Conservation (phyloP, 30 jellyfish, hydroid and myxozoan genomes). For the Morbakka virulenta region DNA sequence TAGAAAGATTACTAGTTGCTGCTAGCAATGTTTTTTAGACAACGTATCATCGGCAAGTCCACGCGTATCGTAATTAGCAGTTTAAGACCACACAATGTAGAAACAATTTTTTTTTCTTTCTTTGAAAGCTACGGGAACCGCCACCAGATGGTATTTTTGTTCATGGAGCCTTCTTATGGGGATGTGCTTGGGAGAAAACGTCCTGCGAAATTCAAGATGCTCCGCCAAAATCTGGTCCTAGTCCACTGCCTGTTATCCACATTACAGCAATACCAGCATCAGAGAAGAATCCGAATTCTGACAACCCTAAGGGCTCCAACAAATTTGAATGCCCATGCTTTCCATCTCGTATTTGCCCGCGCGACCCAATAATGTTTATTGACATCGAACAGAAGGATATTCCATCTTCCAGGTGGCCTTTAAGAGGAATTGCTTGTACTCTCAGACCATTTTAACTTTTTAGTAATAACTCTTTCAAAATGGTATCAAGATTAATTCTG, state of each 20-base stretch:
- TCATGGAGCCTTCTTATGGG: slow-evolving; percentile 74
- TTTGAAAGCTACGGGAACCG: slow-evolving; percentile 76
- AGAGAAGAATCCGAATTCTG: slow-evolving; percentile 42
- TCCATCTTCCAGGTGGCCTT: slow-evolving; percentile 66
- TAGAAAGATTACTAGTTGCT: too few species aligned
- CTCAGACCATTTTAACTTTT: slow-evolving; percentile 65
- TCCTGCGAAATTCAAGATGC: slow-evolving; percentile 65
- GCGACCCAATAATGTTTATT: slow-evolving; percentile 46
- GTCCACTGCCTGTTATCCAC: slow-evolving; percentile 76
- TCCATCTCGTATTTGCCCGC: slow-evolving; percentile 40
- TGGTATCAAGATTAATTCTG: too few species aligned
- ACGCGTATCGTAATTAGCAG: too few species aligned
- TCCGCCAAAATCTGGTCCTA: slow-evolving; percentile 69
- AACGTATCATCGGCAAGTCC: too few species aligned
- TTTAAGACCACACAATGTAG: too few species aligned
- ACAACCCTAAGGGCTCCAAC: slow-evolving; percentile 36
- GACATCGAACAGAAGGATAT: slow-evolving; percentile 76
- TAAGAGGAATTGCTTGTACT: slow-evolving; percentile 71
- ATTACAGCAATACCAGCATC: slow-evolving; percentile 62
- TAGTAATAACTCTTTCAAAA: too few species aligned
- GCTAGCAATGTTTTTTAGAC: too few species aligned
- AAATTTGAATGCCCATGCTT: slow-evolving; percentile 73
- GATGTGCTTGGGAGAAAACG: slow-evolving; percentile 81
- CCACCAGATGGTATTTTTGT: slow-evolving; percentile 79
- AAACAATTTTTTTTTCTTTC: neutral